Base-by-base conservation (phyloP, 2,113 vertebrate species). In the Labeo catla region DNA sequence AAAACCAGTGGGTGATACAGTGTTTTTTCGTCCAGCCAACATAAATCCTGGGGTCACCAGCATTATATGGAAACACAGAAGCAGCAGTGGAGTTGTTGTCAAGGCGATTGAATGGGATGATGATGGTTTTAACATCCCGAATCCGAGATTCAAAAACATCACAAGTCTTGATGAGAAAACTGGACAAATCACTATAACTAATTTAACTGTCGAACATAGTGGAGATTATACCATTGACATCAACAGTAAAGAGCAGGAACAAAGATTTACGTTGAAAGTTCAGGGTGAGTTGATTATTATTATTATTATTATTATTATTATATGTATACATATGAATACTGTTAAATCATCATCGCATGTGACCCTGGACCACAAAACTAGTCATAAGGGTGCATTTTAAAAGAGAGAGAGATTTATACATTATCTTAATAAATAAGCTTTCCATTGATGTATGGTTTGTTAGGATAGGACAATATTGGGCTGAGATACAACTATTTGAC, bases 61-160 rank as follows among this genome's bases (percentile, higher is more conserved):
- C 45, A 43, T 70, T 0, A 21, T 0, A 4, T 70, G 66, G 66
- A 70, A 70, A 70, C 66, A 70, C 2, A 16, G 0, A 39, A 5
- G 0, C 2, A 2, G 4, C 11, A 0, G 0, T 21, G 2, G 0
- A n/a, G n/a, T 28, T 45, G 1, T 1, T 76, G 9, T n/a, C 0
- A 76, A 49, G 6, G 73, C 12, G 45, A 50, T 50, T 76, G 73
- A 76, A 50, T 49, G 73, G 73, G 73, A 72, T 21, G 36, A 49
- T 8, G 72, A 47, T 0, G 12, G 13, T 34, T 5, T 3, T 7
- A 0, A 0, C 12, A 15, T 0, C 7, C 47, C 13, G 3, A 34
- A 52, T 76, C 49, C 1, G 7, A 76, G 49, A 57, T 79, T 79
- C 16, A 12, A n/a, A 0, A 2, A 0, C 16, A 21, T 21, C 34